Evolutionary conservation across 2,797 vertebrate species (phyloP).

Genomic region (Tinamus major): DNA sequence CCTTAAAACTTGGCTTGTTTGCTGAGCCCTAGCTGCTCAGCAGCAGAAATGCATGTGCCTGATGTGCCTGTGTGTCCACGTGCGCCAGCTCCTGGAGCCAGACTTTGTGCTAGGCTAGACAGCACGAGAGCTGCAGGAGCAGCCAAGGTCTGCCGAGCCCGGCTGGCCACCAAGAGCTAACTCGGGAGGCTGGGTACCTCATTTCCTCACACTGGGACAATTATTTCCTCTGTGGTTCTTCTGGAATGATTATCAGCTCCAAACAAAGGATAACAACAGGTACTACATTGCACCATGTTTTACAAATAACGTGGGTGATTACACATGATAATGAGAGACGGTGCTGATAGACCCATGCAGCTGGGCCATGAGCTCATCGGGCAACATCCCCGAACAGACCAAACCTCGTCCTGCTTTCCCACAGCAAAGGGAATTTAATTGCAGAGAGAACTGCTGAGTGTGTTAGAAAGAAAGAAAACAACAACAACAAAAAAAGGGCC

Average conservation of each 20-base stretch:
- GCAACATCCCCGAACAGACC: background rate
- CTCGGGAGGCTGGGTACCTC: background rate
- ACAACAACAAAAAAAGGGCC: background rate
- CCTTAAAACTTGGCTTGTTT: background rate
- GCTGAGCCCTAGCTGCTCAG: background rate
- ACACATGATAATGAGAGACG: background rate
- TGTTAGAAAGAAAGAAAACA: background rate
- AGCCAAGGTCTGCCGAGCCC: background rate
- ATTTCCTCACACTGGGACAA: background rate
- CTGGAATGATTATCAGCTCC: constrained; percentile 43
- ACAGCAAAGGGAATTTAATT: constrained; percentile 20
- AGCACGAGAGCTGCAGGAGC: background rate
- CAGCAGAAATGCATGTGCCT: background rate
- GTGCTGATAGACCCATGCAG: background rate
- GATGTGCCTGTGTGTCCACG: rapidly evolving
- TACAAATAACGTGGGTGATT: constrained; percentile 30
- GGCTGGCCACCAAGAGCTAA: background rate
- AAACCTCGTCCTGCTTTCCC: constrained; percentile 4
- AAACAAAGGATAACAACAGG: constrained; percentile 47
- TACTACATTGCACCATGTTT: constrained; percentile 10
- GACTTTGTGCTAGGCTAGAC: background rate
- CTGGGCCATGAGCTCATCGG: background rate
- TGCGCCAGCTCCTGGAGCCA: background rate
- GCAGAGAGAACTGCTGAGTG: background rate
- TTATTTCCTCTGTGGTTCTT: constrained; percentile 27